Percentiles rank a stretch among this genome's conserved stretches.
These are phyloP conservation scores for Papilio machaon DNA, from an alignment of 1,140 invertebrate genomes.

Conservation along the genomic window DNA sequence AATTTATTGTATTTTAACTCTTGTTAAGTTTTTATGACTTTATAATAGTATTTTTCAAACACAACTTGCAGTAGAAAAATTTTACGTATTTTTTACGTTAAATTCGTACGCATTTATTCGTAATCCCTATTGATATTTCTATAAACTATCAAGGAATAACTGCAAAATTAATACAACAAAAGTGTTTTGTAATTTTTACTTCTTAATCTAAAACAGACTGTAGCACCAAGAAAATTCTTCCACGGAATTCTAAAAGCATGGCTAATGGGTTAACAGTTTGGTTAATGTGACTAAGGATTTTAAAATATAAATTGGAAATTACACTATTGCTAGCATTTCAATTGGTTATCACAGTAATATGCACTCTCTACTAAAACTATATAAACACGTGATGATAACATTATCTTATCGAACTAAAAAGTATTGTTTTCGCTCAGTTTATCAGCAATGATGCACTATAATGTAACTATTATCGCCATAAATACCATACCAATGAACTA, in stretches of 20 bases:
- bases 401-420: constrained; percentile 18
- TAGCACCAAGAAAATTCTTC: not conserved
- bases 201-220: no score
- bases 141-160: not conserved
- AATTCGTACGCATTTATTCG: no score
- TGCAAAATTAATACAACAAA: not conserved
- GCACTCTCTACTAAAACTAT: not conserved
- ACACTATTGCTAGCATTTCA: not conserved
- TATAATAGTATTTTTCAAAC: not conserved
- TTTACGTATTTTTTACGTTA: not conserved
- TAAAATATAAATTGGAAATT: not conserved
- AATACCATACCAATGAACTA: not conserved
- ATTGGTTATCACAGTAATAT: not conserved
- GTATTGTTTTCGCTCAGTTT: not conserved
- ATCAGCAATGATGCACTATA: not conserved
- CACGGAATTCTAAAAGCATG: not conserved
- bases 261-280: not conserved
- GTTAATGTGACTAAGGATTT: not conserved
- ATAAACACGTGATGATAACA: not conserved
- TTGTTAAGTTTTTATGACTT: not conserved
- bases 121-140: not conserved
- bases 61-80: not conserved
- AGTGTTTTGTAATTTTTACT: not conserved
- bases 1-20: not conserved
- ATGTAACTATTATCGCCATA: not conserved